phyloP scores from a whole-genome alignment of 1,140 invertebrate genomes.

The Trachymyrmex septentrionalis region DNA sequence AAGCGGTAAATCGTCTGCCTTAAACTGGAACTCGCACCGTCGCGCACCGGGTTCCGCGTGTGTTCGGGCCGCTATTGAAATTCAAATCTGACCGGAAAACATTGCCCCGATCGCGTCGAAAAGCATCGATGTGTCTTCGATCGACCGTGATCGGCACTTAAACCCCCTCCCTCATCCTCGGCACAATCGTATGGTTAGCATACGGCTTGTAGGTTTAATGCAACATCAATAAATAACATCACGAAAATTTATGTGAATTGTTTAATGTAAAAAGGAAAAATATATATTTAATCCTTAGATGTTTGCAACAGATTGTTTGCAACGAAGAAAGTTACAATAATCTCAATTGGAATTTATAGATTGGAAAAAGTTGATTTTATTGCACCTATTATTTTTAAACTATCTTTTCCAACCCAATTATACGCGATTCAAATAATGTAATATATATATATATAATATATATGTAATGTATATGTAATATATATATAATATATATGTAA shows the following conservation, averaged over 20 bases:
- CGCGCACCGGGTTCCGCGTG: not conserved
- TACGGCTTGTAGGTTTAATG: not conserved
- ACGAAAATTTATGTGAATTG: not conserved
- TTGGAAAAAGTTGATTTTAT: not conserved
- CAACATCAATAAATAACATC: not conserved
- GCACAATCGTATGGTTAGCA: conserved; percentile 14
- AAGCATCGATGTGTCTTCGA: conserved; percentile 40
- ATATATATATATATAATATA: not conserved
- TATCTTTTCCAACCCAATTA: not conserved
- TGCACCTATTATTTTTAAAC: not conserved
- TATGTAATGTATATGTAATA: too few species aligned
- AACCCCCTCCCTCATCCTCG: not conserved
- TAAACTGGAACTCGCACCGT: conserved; percentile 69
- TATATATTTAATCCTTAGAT: not conserved
- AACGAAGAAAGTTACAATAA: not conserved
- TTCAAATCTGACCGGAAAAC: conserved; percentile 62
- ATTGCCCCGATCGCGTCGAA: conserved; percentile 35
- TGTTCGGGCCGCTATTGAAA: conserved; percentile 59
- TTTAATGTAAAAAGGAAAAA: not conserved
- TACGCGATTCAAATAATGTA: not conserved
- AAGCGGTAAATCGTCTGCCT: conserved; percentile 44
- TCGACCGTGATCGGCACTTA: conserved; percentile 43
- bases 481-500: too few species aligned
- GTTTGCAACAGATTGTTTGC: not conserved
- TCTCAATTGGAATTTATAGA: not conserved